Evolutionary conservation across 2,888 invertebrate species (phyloP), one percentile per base, ranked within the genome.

Genomic region (Aplocera efformata): DNA sequence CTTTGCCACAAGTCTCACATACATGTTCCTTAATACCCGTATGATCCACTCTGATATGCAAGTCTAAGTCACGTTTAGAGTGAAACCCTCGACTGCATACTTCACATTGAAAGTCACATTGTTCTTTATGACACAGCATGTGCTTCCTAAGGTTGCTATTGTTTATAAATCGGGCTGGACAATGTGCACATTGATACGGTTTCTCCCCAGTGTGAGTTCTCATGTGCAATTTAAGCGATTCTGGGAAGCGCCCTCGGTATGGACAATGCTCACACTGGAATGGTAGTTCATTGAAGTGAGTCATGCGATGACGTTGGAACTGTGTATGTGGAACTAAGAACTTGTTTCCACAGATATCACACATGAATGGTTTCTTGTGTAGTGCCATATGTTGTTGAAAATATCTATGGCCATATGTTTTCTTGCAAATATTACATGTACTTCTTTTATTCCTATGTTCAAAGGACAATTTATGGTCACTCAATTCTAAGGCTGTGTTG

Each of bases 61-160:
- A 33, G 10, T 84, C 82, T 21, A 85, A 50, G 17, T 68, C 64
- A 13, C 72, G 54, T 52, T 79, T 81, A 0, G 68, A 77, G 42
- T 81, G 74, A 56, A 75, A 85, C 0, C 82, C 83, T 51, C 75
- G 47, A 0, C 73, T 72, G 31, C 88, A 88, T 0, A 67, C 50
- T 21, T 79, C 78, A 62, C 86, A 86, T 48, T 72, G 76, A 38
- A 74, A 82, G 41, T 77, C 73, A 53, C 64, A 72, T 11, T 68
- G 65, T 0, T 58, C 57, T 53, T 62, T 77, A 48, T 88, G 88
- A 0, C 67, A 80, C 3, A 69, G 45, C 50, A 70, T 56, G 10
- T 88, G 88, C 53, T 75, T 81, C 27, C 79, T 85, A 0, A 88
- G 62, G 58, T 88, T 88, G 46, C 86, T 86, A 42, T 82, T 84